Percentiles rank a stretch among this genome's conserved stretches.
Evolutionary conservation across 1,140 invertebrate species (phyloP).

Genomic region (Tetraneura akinire): DNA sequence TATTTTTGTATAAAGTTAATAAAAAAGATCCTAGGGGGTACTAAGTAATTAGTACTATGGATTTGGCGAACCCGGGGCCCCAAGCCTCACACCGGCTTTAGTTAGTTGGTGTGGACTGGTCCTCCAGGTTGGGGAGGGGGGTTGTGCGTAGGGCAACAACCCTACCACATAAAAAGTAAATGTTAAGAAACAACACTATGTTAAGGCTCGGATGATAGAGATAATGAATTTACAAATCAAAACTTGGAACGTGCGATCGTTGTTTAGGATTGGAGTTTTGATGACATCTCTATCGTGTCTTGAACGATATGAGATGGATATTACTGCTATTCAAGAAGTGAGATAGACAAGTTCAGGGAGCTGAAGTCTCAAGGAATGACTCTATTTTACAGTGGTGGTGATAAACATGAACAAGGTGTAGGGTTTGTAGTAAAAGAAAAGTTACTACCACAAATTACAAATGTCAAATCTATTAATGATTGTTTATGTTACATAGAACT

Average conservation of each 20-base stretch:
- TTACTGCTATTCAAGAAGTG: slow-evolving; percentile 2
- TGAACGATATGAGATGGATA: slow-evolving; percentile 16
- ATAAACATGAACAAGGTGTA: background rate
- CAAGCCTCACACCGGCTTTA: too few relatives aligned
- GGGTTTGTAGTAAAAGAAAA: slow-evolving; percentile 6
- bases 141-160: too few relatives aligned
- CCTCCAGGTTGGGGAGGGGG: too few relatives aligned
- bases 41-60: too few relatives aligned
- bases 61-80: too few relatives aligned
- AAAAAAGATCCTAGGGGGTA: too few relatives aligned
- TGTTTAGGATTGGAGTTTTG: background rate
- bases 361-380: slow-evolving; percentile 32
- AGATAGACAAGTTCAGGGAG: slow-evolving; percentile 25
- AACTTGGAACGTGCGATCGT: slow-evolving; percentile 21
- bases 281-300: background rate
- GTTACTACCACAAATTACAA: background rate
- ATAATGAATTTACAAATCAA: background rate
- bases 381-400: slow-evolving; percentile 7
- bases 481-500: slow-evolving; percentile 24
- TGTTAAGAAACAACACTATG: background rate
- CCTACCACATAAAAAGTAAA: too few relatives aligned
- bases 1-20: background rate
- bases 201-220: slow-evolving; percentile 1
- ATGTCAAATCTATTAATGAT: slow-evolving; percentile 11
- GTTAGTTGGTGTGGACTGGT: too few relatives aligned